Conservation (phyloP, 2,888 invertebrate species). For the Limnephilus lunatus region DNA sequence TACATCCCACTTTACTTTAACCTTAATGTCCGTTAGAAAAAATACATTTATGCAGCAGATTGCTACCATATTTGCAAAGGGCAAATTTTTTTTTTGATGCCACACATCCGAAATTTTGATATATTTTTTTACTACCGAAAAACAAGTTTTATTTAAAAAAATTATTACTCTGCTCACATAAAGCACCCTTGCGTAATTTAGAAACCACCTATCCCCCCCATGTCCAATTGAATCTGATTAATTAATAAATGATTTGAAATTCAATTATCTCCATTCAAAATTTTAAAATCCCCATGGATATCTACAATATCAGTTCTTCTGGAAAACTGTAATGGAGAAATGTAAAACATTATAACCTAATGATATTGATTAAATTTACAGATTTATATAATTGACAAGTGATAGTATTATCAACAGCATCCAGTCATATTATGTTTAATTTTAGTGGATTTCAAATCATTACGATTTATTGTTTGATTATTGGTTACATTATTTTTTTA, state of each 20-base stretch:
- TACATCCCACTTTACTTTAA: not conserved
- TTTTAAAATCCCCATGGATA: not conserved
- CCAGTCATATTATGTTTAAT: conserved; percentile 16
- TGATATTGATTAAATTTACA: conserved; percentile 12
- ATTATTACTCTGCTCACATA: not conserved
- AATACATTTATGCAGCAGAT: not conserved
- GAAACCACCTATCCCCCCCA: not conserved
- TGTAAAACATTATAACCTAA: not conserved
- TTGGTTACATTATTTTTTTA: not conserved
- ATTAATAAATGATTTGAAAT: not conserved
- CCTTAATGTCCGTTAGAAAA: not conserved
- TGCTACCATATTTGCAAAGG: not conserved
- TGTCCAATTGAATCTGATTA: not conserved
- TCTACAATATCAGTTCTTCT: not conserved
- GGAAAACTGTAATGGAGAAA: not conserved
- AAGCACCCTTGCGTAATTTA: not conserved
- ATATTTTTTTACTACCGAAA: not conserved
- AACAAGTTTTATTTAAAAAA: not conserved
- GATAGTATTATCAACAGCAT: not conserved
- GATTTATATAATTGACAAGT: conserved; percentile 36
- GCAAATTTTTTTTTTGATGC: not conserved
- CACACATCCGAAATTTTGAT: not conserved
- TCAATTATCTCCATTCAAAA: not conserved
- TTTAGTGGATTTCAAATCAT: not conserved
- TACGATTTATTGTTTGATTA: not conserved